These are phyloP conservation scores for Chirona hameri DNA, from an alignment of 2,888 invertebrate genomes.

Conservation along the genomic window DNA sequence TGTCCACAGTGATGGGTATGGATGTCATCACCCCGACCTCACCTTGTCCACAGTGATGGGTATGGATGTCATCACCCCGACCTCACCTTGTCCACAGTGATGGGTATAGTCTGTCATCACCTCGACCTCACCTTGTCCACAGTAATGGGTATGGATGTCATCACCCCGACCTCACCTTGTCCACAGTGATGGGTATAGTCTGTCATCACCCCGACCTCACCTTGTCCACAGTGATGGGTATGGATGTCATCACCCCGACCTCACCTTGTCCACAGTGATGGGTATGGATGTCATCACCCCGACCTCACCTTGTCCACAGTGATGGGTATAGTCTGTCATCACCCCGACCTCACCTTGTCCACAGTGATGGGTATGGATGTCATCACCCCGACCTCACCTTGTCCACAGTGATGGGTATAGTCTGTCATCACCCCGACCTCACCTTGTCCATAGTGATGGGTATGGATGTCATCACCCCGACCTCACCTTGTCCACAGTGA, in stretches of 20 bases:
- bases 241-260: neutral
- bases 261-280: neutral
- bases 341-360: neutral
- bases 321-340: neutral
- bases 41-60: neutral
- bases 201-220: neutral
- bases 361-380: constrained; percentile 3
- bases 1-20: neutral
- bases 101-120: neutral
- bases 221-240: neutral
- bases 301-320: neutral
- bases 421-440: neutral
- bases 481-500: neutral
- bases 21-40: neutral
- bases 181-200: neutral
- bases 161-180: neutral
- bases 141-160: neutral
- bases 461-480: neutral
- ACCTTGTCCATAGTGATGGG: neutral
- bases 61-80: neutral
- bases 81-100: neutral
- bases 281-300: neutral
- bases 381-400: neutral
- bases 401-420: neutral
- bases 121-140: neutral